Conservation (phyloP, 2,797 vertebrate species). For the Anabas testudineus region DNA sequence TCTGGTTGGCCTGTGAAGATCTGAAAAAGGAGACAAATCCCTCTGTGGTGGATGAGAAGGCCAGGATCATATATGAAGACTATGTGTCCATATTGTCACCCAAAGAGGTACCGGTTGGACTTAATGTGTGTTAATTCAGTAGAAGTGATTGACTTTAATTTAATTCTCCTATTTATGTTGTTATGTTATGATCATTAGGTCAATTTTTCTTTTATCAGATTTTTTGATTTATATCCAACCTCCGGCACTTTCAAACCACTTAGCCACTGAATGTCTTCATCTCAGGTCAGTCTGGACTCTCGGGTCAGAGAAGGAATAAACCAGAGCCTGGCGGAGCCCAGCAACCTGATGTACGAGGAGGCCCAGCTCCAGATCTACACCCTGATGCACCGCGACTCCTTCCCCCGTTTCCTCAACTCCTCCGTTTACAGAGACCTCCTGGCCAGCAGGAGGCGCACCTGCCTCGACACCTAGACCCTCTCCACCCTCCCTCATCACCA, state of each 20-base stretch:
- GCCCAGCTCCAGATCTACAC: constrained; percentile 99
- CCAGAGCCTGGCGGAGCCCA: constrained; percentile 93
- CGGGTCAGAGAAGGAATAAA: constrained; percentile 98
- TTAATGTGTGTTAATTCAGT: background rate
- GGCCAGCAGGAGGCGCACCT: constrained; percentile 92
- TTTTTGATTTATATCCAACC: background rate
- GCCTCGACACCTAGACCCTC: constrained; percentile 92
- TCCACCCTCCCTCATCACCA: constrained; percentile 57
- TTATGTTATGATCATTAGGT: no score
- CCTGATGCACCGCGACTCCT: constrained; percentile 99
- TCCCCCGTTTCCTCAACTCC: constrained; percentile 99
- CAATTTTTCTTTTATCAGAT: no score
- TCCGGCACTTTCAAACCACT: background rate
- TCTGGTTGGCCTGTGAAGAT: constrained; percentile 98
- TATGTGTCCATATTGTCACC: constrained; percentile 99
- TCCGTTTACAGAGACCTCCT: constrained; percentile 96
- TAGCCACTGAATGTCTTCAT: constrained; percentile 3
- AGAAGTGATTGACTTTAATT: no score
- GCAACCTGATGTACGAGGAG: constrained; percentile 96
- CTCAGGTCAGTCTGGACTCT: constrained; percentile 97
- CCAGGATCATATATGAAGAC: constrained; percentile 97
- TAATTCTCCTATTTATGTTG: no score
- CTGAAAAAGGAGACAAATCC: constrained; percentile 93
- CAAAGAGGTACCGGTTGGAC: constrained; percentile 87
- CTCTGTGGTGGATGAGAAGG: constrained; percentile 91